phyloP scores from a whole-genome alignment of 2,113 vertebrate genomes.

The Mohoua ochrocephala region DNA sequence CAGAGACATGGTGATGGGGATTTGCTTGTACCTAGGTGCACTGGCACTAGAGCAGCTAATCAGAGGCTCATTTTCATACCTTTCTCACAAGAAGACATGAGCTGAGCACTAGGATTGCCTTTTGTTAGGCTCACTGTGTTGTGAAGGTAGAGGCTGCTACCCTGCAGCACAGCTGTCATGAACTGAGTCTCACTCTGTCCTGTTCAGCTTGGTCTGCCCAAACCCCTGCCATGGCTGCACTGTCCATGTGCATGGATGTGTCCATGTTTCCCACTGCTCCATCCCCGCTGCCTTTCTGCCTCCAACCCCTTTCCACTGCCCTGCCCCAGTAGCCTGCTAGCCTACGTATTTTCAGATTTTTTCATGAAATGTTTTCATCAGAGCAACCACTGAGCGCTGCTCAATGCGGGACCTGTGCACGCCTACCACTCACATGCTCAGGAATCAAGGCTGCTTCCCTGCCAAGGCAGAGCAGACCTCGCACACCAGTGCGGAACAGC shows the following conservation, averaged over 20 bases:
- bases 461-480: neutral
- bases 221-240: accelerated
- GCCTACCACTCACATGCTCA: accelerated
- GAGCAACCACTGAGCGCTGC: neutral
- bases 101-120: neutral
- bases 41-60: neutral
- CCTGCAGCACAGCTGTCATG: neutral
- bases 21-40: neutral
- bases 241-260: neutral
- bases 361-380: neutral
- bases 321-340: neutral
- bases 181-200: neutral
- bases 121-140: neutral
- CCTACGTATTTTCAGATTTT: neutral
- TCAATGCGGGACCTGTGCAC: accelerated
- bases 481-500: neutral
- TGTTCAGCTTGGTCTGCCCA: neutral
- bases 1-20: neutral
- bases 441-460: neutral
- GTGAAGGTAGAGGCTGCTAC: neutral
- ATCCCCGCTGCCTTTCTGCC: neutral
- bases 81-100: neutral
- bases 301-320: neutral
- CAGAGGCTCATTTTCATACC: neutral
- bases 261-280: neutral